Conservation (phyloP, 1,140 invertebrate genomes). For the Grapholita molesta region DNA sequence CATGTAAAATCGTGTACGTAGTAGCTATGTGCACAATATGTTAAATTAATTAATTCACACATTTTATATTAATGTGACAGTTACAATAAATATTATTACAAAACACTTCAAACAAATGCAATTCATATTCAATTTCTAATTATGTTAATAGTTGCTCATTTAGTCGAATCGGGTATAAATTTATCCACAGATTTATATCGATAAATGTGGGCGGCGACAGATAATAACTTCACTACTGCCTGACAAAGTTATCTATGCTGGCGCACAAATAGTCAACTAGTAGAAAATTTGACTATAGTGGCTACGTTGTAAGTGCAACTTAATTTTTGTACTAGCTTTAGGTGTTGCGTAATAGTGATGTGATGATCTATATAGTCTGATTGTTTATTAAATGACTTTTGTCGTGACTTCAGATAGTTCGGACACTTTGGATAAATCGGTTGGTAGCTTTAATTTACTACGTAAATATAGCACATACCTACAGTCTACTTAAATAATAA, state of each 20-base stretch:
- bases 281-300: not conserved
- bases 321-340: not conserved
- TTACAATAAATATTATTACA: slow-evolving; percentile 10
- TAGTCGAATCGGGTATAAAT: slow-evolving; percentile 4
- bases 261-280: not conserved
- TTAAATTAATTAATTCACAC: not conserved
- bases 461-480: not conserved
- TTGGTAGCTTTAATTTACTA: not conserved
- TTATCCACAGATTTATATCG: slow-evolving; percentile 6
- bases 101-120: not conserved
- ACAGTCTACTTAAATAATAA: no score
- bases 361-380: not conserved
- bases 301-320: not conserved
- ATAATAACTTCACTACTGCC: not conserved
- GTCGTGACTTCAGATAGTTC: no score
- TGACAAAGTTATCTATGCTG: not conserved
- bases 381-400: not conserved
- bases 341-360: slow-evolving; percentile 7
- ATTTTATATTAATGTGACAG: not conserved
- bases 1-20: no score
- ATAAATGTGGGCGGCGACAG: slow-evolving; percentile 7
- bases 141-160: slow-evolving; percentile 15
- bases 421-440: not conserved
- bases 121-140: slow-evolving; percentile 15
- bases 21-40: no score